Evolutionary conservation across 1,140 invertebrate species (phyloP).

Genomic region (Drusus annulatus): DNA sequence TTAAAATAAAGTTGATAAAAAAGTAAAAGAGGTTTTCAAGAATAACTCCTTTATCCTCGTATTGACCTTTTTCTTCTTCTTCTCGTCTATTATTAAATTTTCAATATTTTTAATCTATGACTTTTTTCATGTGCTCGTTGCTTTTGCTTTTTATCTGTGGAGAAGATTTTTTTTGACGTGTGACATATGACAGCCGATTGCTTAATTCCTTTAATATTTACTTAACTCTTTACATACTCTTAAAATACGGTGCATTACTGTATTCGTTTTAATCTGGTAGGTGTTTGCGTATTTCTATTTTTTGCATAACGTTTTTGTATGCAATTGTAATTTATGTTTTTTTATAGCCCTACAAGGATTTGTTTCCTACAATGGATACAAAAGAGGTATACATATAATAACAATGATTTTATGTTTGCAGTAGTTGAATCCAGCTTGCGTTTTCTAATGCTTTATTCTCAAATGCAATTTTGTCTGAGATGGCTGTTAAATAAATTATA

Average conservation of each 20-base stretch:
- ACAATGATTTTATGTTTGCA: background rate
- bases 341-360: slow-evolving; percentile 28
- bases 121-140: too few relatives aligned
- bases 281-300: background rate
- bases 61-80: too few relatives aligned
- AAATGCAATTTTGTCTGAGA: background rate
- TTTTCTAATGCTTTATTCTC: background rate
- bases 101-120: too few relatives aligned
- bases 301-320: background rate
- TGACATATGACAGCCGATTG: background rate
- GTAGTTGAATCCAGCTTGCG: background rate
- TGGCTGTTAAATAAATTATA: background rate
- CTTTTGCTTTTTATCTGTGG: too few relatives aligned
- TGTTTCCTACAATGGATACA: slow-evolving; percentile 28
- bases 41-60: too few relatives aligned
- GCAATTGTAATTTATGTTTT: background rate
- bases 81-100: too few relatives aligned
- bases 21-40: too few relatives aligned
- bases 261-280: slow-evolving; percentile 4
- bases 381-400: slow-evolving; percentile 19
- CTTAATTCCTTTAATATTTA: background rate
- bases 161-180: background rate
- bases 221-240: background rate
- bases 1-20: too few relatives aligned
- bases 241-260: background rate